Conservation (phyloP, 2,888 invertebrate species). For the Apotomis betuletana region DNA sequence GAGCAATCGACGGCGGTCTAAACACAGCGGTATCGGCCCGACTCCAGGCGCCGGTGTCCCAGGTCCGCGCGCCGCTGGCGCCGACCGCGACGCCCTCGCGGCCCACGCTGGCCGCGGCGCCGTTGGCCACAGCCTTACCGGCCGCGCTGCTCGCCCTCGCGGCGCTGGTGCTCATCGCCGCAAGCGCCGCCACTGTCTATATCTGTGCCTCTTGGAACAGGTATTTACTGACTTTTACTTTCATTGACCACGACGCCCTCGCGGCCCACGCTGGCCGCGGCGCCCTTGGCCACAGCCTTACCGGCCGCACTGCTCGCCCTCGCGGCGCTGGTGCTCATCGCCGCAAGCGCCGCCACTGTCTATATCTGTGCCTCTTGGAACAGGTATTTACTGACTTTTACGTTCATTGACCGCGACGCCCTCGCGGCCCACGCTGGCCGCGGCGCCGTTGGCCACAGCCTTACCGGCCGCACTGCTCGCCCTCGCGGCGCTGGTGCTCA, state of each 20-base stretch:
- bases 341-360: conserved; percentile 94
- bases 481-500: conserved; percentile 94
- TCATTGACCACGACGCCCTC: conserved; percentile 52
- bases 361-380: conserved; percentile 98
- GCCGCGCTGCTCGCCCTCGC: conserved; percentile 95
- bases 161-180: conserved; percentile 94
- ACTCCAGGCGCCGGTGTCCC: conserved; percentile 82
- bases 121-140: conserved; percentile 88
- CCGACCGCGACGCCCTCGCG: conserved; percentile 52
- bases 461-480: conserved; percentile 95
- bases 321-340: conserved; percentile 94
- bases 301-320: conserved; percentile 95
- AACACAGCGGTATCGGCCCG: conserved; percentile 58
- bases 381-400: no score
- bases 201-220: conserved; percentile 97
- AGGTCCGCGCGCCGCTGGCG: conserved; percentile 81
- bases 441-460: conserved; percentile 84
- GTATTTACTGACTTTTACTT: no score
- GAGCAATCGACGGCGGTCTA: conserved; percentile 63
- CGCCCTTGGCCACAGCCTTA: conserved; percentile 86
- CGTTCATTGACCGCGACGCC: conserved; percentile 48
- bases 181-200: conserved; percentile 94
- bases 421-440: conserved; percentile 61
- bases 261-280: conserved; percentile 62
- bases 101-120: conserved; percentile 67